Conservation (phyloP, 2,888 invertebrate genomes). For the Macroteleia sp. region DNA sequence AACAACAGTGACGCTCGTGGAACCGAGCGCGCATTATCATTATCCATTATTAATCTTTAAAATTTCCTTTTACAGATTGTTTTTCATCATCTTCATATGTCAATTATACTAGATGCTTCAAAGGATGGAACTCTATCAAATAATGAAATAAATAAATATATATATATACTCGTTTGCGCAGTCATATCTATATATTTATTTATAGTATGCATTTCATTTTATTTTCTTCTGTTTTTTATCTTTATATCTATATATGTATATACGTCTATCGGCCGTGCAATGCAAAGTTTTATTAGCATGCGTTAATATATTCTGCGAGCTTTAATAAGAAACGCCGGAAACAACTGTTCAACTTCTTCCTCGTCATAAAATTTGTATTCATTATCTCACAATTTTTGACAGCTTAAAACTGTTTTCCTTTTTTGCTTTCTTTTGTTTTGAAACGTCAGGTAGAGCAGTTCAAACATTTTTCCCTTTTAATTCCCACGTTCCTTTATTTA, state of each 20-base stretch:
- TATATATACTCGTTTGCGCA: constrained; percentile 45
- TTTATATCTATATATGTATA: constrained; percentile 55
- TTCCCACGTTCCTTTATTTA: constrained; percentile 41
- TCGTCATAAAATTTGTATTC: constrained; percentile 44
- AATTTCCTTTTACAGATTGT: constrained; percentile 27
- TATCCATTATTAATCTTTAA: constrained; percentile 36
- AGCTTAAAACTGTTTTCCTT: constrained; percentile 10
- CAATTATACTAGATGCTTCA: constrained; percentile 60
- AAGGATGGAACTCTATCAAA: constrained; percentile 64
- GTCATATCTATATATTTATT: constrained; percentile 49
- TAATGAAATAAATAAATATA: constrained; percentile 60
- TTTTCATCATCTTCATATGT: constrained; percentile 61
- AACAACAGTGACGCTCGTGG: constrained; percentile 61
- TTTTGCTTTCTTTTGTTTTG: constrained; percentile 23
- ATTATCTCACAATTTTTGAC: constrained; percentile 6
- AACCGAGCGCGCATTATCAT: constrained; percentile 56
- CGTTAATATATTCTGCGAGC: constrained; percentile 63
- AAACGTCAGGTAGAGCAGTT: constrained; percentile 54
- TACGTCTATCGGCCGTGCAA: constrained; percentile 63
- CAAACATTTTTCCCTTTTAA: constrained; percentile 51
- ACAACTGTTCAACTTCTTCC: constrained; percentile 53
- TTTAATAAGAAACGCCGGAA: constrained; percentile 62
- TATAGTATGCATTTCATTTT: constrained; percentile 51
- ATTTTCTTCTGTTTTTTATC: constrained; percentile 44
- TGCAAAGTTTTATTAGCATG: constrained; percentile 61